These are phyloP conservation scores for Spinibarbus caldwelli DNA, from an alignment of 2,797 vertebrate genomes.

Conservation along the genomic window DNA sequence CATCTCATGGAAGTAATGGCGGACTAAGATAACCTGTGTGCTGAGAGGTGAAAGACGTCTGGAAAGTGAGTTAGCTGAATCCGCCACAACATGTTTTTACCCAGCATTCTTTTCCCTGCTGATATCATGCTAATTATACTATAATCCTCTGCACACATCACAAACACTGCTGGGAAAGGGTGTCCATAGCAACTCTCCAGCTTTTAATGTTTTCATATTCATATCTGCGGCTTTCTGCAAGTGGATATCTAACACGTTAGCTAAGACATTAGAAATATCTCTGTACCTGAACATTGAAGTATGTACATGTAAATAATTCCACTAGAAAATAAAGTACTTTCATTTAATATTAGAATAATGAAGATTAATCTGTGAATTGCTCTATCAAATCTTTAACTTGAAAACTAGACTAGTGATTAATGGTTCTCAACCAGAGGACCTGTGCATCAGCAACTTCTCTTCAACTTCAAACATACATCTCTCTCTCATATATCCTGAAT, in stretches of 20 bases:
- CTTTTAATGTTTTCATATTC: conserved; percentile 42
- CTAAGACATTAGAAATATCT: no score
- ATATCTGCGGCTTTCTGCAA: conserved; percentile 46
- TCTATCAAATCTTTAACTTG: neutral
- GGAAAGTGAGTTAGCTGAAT: conserved; percentile 4
- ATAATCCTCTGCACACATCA: conserved; percentile 35
- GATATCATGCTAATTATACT: conserved; percentile 58
- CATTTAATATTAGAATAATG: neutral
- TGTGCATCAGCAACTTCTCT: no score
- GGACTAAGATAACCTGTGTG: neutral
- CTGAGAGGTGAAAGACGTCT: neutral
- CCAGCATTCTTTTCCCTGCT: conserved; percentile 37
- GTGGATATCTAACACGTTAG: no score
- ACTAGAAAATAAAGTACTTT: neutral
- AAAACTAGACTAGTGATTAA: neutral
- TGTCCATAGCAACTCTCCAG: conserved; percentile 44
- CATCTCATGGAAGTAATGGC: neutral
- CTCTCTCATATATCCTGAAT: neutral
- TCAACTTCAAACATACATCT: neutral
- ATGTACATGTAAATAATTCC: conserved; percentile 15
- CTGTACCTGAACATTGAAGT: conserved; percentile 8
- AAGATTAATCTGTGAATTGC: neutral
- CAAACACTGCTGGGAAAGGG: conserved; percentile 31
- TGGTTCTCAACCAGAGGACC: neutral
- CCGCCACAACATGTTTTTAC: no score